These are phyloP conservation scores for Silurus asotus DNA, from an alignment of 2,113 vertebrate species.

Conservation along the genomic window DNA sequence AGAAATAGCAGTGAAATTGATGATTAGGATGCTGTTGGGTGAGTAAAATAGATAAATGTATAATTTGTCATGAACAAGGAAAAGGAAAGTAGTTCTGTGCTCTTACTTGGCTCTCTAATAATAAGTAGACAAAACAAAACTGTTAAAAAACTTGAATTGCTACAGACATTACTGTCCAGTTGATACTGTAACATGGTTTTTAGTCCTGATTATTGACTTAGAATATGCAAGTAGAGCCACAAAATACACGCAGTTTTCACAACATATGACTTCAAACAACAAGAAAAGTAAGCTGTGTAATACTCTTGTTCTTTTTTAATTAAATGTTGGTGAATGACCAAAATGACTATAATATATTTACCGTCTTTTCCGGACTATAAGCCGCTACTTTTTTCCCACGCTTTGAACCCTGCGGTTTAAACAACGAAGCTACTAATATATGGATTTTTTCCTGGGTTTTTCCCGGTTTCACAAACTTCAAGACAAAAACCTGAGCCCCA, in stretches of 20 bases:
- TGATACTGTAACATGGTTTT: not conserved
- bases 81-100: constrained; percentile 1
- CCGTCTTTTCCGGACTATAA: no score
- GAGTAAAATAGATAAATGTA: not conserved
- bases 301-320: not conserved
- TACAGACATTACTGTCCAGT: not conserved
- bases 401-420: no score
- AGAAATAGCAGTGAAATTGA: not conserved
- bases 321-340: not conserved
- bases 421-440: no score
- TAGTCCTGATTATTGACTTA: not conserved
- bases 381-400: no score
- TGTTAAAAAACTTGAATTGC: not conserved
- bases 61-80: not conserved
- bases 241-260: constrained; percentile 10
- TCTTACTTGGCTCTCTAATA: not conserved
- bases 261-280: not conserved
- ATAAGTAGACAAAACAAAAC: not conserved
- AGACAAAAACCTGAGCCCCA: no score
- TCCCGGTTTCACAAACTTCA: no score
- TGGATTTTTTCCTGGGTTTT: no score
- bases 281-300: constrained; percentile 1
- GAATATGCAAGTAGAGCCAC: not conserved
- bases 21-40: not conserved
- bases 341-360: not conserved